A percentile compares a stretch with the other conserved stretches of the same genome.
phyloP scores from a whole-genome alignment of 2,888 invertebrate genomes.

The Pocota personata region DNA sequence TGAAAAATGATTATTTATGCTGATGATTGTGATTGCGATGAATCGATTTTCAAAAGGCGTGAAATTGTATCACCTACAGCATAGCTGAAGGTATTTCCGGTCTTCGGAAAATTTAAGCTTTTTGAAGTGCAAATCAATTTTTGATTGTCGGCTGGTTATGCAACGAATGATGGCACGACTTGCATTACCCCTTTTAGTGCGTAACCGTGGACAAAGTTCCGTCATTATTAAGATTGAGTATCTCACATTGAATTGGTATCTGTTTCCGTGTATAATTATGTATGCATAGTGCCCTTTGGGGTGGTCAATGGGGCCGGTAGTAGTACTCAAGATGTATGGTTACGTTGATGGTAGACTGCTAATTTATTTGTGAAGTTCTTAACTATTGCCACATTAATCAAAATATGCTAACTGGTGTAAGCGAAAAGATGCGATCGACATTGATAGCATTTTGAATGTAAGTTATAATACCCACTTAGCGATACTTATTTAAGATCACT shows the following conservation, averaged over 20 bases:
- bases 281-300: conserved; percentile 24
- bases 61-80: conserved; percentile 46
- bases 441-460: conserved; percentile 1
- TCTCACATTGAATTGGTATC: conserved; percentile 7
- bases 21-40: not conserved
- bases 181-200: conserved; percentile 21
- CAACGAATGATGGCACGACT: conserved; percentile 1
- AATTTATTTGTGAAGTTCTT: conserved; percentile 34
- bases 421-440: not conserved
- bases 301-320: conserved; percentile 11
- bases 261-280: conserved; percentile 22
- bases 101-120: not conserved
- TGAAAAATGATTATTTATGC: conserved; percentile 12
- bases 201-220: conserved; percentile 35
- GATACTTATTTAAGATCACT: not conserved
- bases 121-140: conserved; percentile 20
- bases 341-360: conserved; percentile 4
- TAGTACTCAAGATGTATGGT: not conserved
- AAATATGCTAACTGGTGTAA: not conserved
- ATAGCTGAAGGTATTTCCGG: conserved; percentile 26
- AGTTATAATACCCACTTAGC: not conserved
- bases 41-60: conserved; percentile 20
- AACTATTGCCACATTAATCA: not conserved
- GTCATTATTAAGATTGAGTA: conserved; percentile 18
- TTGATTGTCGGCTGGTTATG: conserved; percentile 23